Evolutionary conservation across 2,888 invertebrate species (phyloP).

Genomic region (Trissolcus japonicus): DNA sequence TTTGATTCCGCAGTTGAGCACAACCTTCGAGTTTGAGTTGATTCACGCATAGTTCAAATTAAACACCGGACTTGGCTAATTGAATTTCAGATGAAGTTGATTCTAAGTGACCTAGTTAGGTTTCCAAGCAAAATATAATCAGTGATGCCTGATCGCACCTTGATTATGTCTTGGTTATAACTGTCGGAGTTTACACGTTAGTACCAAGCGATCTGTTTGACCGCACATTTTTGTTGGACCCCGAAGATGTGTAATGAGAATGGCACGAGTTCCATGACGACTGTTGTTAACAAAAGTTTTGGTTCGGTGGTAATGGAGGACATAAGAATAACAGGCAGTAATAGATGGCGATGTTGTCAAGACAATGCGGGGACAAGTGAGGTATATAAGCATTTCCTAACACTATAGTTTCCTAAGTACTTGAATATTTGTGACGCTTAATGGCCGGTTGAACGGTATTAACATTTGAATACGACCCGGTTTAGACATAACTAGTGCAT

Average conservation of each 20-base stretch:
- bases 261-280: constrained; percentile 2
- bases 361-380: constrained; percentile 55
- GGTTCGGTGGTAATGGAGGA: constrained; percentile 18
- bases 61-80: constrained; percentile 28
- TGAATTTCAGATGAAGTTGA: constrained; percentile 39
- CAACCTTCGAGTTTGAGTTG: constrained; percentile 14
- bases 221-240: neutral
- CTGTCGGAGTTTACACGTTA: neutral
- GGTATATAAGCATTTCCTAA: constrained; percentile 52
- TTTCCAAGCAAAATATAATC: constrained; percentile 35
- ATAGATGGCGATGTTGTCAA: constrained; percentile 54
- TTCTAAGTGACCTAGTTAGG: constrained; percentile 41
- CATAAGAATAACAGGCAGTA: constrained; percentile 31
- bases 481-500: constrained; percentile 58
- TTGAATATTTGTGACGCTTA: constrained; percentile 61
- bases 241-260: constrained; percentile 4
- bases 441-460: constrained; percentile 65
- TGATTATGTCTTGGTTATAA: constrained; percentile 21
- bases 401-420: constrained; percentile 56
- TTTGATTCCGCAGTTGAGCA: constrained; percentile 6
- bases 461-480: constrained; percentile 67
- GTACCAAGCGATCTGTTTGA: constrained; percentile 3
- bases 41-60: constrained; percentile 34
- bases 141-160: constrained; percentile 16
- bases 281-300: constrained; percentile 24